A percentile compares a stretch with the other conserved stretches of the same genome.
phyloP scores from a whole-genome alignment of 2,888 invertebrate genomes.

The Acholoe squamosa region DNA sequence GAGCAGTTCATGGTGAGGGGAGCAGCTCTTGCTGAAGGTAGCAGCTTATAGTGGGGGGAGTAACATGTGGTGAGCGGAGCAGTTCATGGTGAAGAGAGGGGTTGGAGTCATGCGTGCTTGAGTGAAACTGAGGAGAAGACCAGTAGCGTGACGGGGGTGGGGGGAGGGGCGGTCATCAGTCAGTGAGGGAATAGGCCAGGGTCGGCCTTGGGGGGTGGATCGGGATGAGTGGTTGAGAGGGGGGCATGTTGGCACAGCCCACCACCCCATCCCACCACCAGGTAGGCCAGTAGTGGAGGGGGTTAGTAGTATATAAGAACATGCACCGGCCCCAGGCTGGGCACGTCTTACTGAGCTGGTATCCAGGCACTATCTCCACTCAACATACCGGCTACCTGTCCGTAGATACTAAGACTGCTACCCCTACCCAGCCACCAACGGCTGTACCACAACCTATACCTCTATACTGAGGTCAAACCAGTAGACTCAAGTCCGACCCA shows the following conservation, averaged over 20 bases:
- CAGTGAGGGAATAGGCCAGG: background rate
- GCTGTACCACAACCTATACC: too few species aligned
- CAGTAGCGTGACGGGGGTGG: background rate
- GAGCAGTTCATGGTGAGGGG: background rate
- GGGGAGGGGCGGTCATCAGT: background rate
- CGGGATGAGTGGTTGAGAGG: background rate
- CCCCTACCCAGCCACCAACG: too few species aligned
- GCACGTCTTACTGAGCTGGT: background rate
- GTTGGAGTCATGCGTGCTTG: slow-evolving; percentile 30
- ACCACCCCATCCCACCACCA: background rate
- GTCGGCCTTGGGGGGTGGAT: background rate
- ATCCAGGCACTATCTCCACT: too few species aligned
- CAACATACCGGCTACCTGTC: too few species aligned
- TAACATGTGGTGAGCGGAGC: too few species aligned
- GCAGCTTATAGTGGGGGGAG: too few species aligned
- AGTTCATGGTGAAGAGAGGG: background rate
- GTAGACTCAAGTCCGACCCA: too few species aligned
- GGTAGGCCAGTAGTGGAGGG: background rate
- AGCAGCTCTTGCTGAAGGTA: too few species aligned
- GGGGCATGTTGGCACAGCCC: background rate
- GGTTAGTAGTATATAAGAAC: background rate
- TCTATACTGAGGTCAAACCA: too few species aligned
- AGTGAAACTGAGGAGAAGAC: background rate
- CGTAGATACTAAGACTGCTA: too few species aligned
- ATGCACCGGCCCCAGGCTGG: background rate